Base-by-base conservation (phyloP, 2,113 vertebrate species). In the Barbus barbus region DNA sequence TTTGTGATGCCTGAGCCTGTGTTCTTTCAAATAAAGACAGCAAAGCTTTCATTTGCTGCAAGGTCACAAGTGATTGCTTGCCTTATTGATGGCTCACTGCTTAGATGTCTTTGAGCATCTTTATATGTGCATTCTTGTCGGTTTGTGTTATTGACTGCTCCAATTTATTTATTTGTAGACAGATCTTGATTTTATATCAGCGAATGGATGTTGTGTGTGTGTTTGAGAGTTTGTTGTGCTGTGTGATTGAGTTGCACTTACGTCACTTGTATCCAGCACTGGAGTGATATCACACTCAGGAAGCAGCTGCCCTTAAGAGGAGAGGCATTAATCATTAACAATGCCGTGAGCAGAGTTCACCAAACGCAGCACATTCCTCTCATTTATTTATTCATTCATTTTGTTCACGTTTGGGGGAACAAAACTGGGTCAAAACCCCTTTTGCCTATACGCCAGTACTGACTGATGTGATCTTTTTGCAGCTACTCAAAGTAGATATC, bases 311-410 rank as follows among this genome's bases (percentile, higher is more conserved):
- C 14, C 16, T 56, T 81, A 74, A 73, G 51, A 76, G 51, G 53
- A 36, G 69, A 13, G 3, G 65, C 82, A 86, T 86, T 73, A 86
- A 86, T 86, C 82, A 82, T 88, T 84, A 58, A 88, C 28, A 28
- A 65, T 48, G 73, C 53, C 53, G 3, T 38, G 61, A 86, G 46
- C 36, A 33, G 41, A 36, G 41, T 61, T 84, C 48, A 61, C 73
- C 36, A 82, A 82, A 72, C 38, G 44, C 56, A 28, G 36, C 83
- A 72, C 75, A 78, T 65, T 84, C 31, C 73, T 16, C 72, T 87
- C 51, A 76, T 82, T 88, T 78, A 86, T 86, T 85, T 79, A 84
- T 88, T 74, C 63, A 36, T 84, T 78, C 33, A 69, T 76, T 78
- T 85, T 81, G 9, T 44, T 73, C 33, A 16, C 31, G 4, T 85